A percentile compares a stretch with the other conserved stretches of the same genome.
Conservation (phyloP, 2,797 vertebrate genomes). For the Heterohyrax brucei region DNA sequence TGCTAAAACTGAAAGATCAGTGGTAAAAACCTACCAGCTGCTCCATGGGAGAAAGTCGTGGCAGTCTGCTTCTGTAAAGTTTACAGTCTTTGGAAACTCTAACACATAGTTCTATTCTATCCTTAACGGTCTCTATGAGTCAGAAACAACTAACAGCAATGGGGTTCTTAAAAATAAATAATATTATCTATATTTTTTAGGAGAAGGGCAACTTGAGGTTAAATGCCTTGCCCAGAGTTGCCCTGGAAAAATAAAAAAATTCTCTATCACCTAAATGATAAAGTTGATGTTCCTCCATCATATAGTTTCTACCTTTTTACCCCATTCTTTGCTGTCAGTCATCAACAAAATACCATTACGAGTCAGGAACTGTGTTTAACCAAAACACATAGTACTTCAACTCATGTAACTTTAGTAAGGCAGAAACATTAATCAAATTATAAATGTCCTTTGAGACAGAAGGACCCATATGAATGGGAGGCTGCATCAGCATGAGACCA, state of each 20-base stretch:
- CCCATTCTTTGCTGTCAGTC: background rate
- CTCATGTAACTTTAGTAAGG: background rate
- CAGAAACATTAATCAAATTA: background rate
- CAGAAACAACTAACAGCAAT: too few species aligned
- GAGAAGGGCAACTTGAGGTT: background rate
- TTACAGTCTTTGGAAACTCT: too few species aligned
- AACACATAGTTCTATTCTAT: too few species aligned
- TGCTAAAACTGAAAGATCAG: too few species aligned
- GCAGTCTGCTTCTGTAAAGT: too few species aligned
- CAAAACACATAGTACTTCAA: background rate
- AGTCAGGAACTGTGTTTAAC: background rate
- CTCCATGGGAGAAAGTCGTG: too few species aligned
- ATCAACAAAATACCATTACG: background rate
- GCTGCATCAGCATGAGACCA: too few species aligned
- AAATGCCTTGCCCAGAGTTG: background rate
- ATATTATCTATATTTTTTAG: background rate
- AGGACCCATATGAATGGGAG: too few species aligned
- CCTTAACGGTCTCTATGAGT: too few species aligned
- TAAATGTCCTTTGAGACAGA: background rate
- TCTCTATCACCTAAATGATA: background rate
- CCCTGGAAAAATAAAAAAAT: background rate
- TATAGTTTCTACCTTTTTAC: background rate
- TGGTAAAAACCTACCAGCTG: too few species aligned
- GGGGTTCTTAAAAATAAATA: background rate
- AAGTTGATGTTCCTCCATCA: background rate